These are phyloP conservation scores for Pseudochaenichthys georgianus DNA, from an alignment of 2,797 vertebrate species.

Conservation along the genomic window DNA sequence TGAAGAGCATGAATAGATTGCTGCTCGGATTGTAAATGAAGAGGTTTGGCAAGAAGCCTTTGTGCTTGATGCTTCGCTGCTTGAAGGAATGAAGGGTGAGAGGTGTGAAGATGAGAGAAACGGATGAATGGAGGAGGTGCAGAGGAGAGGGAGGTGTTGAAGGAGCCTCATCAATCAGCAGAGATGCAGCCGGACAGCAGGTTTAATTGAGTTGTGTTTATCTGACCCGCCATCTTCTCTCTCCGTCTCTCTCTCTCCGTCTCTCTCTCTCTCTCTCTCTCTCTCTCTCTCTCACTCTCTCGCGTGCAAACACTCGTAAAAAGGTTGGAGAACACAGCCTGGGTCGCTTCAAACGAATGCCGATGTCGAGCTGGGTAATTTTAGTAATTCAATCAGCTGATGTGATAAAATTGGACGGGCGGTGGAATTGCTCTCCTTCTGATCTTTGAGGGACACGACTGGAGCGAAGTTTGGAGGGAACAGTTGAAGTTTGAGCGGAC, in stretches of 20 bases:
- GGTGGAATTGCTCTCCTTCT: conserved; percentile 25
- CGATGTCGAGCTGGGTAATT: conserved; percentile 58
- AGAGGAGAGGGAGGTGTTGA: conserved; percentile 8
- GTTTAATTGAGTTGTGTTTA: conserved; percentile 78
- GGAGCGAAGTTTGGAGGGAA: conserved; percentile 24
- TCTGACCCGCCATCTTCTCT: conserved; percentile 60
- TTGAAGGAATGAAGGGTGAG: conserved; percentile 3
- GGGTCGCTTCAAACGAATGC: conserved; percentile 61
- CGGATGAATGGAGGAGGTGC: conserved; percentile 25
- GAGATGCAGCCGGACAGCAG: conserved; percentile 60
- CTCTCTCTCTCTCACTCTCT: conserved; percentile 16
- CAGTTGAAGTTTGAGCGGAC: conserved; percentile 22
- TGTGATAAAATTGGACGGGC: conserved; percentile 36
- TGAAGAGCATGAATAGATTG: conserved; percentile 27
- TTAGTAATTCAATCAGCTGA: conserved; percentile 55
- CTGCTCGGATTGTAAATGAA: conserved; percentile 11
- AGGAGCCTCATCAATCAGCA: conserved; percentile 81
- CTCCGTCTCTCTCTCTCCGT: conserved; percentile 4
- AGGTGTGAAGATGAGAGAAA: conserved; percentile 42
- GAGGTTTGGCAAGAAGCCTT: conserved; percentile 13
- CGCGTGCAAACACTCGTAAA: conserved; percentile 51
- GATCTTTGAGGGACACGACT: conserved; percentile 15
- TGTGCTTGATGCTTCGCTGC: background rate
- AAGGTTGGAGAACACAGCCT: conserved; percentile 35
- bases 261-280: conserved; percentile 13